A percentile compares a stretch with the other conserved stretches of the same genome.
phyloP scores from a whole-genome alignment of 2,888 invertebrate species.

The Ecliptopera silaceata region DNA sequence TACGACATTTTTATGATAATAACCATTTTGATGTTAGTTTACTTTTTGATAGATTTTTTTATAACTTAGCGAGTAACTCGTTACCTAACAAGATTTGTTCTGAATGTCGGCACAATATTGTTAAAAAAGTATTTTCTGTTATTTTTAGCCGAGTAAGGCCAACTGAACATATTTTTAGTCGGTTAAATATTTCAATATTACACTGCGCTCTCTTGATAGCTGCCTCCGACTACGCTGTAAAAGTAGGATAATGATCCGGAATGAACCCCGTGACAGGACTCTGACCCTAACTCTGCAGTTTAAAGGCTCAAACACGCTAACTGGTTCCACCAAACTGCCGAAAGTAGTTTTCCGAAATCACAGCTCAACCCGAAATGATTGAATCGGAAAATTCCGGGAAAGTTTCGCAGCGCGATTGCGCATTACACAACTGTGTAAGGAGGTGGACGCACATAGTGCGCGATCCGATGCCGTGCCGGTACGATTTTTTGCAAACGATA shows the following conservation, averaged over 20 bases:
- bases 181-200: too few species aligned
- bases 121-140: neutral
- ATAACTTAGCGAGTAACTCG: neutral
- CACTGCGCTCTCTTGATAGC: too few species aligned
- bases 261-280: neutral
- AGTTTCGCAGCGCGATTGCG: constrained; percentile 24
- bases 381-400: constrained; percentile 17
- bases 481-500: neutral
- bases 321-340: constrained; percentile 10
- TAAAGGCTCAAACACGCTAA: constrained; percentile 8
- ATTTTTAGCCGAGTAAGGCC: constrained; percentile 9
- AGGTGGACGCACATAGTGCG: neutral
- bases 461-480: constrained; percentile 3
- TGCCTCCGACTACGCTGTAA: too few species aligned
- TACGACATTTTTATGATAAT: constrained; percentile 26
- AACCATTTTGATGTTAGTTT: constrained; percentile 22
- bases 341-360: constrained; percentile 25
- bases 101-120: neutral
- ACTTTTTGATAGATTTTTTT: neutral
- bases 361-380: constrained; percentile 18
- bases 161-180: too few species aligned
- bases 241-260: neutral
- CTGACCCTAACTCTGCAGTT: constrained; percentile 12
- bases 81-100: neutral
- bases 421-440: constrained; percentile 8